Percentiles rank a stretch among this genome's conserved stretches.
phyloP scores from a whole-genome alignment of 1,140 invertebrate genomes.

The Neodiprion lecontei region DNA sequence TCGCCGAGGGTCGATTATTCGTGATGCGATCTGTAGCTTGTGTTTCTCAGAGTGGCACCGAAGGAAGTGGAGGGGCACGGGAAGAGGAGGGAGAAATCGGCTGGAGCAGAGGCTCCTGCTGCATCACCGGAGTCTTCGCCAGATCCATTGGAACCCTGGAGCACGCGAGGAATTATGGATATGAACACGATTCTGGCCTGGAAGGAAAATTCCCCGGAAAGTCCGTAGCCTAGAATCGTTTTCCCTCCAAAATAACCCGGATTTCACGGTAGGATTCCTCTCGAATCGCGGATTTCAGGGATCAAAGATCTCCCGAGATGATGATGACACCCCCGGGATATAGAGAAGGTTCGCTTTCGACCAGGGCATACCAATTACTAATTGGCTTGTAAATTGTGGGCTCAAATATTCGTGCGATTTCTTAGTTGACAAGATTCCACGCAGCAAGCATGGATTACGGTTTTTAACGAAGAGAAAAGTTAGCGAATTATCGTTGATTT shows the following conservation, averaged over 20 bases:
- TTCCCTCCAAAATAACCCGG: not conserved
- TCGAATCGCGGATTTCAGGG: not conserved
- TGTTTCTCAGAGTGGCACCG: conserved; percentile 56
- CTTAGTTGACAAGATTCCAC: too few relatives aligned
- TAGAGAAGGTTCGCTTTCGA: not conserved
- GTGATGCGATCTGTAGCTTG: conserved; percentile 13
- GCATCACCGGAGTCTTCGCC: conserved; percentile 58
- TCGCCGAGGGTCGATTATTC: too few relatives aligned
- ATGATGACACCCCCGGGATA: not conserved
- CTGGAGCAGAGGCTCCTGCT: conserved; percentile 33
- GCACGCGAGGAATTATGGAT: conserved; percentile 71
- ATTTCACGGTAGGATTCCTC: not conserved
- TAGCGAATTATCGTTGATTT: too few relatives aligned
- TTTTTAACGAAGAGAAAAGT: too few relatives aligned
- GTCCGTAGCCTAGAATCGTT: conserved; percentile 44
- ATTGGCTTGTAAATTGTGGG: not conserved
- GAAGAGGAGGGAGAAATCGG: conserved; percentile 37
- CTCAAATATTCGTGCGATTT: not conserved
- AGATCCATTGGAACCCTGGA: conserved; percentile 77
- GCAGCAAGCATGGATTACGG: too few relatives aligned
- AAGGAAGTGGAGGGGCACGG: conserved; percentile 36
- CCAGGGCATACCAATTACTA: not conserved
- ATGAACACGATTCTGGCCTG: conserved; percentile 77
- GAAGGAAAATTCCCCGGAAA: conserved; percentile 56
- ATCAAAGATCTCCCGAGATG: not conserved